These are phyloP conservation scores for Mandrillus leucophaeus DNA, from an alignment of 2,113 vertebrate species.

Conservation along the genomic window DNA sequence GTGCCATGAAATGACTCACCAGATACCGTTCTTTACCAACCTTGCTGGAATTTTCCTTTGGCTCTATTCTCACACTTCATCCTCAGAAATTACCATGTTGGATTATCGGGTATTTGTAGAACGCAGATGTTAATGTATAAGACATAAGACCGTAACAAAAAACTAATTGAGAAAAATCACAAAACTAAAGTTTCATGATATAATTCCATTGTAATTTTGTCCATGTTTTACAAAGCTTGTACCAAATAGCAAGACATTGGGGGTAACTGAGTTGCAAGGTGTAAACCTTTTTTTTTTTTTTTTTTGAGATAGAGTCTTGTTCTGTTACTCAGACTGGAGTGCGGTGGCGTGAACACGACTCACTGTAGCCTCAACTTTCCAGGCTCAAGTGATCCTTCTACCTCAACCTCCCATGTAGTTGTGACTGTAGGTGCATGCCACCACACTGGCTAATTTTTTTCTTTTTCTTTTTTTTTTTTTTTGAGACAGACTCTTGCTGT, in stretches of 20 bases:
- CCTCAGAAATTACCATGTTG: not conserved
- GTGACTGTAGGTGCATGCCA: not conserved
- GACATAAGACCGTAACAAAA: not conserved
- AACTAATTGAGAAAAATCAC: not conserved
- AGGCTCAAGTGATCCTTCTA: not conserved
- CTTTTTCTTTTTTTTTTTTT: no score
- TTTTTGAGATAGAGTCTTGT: not conserved
- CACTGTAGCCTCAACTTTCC: not conserved
- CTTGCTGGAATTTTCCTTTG: not conserved
- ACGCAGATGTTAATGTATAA: not conserved
- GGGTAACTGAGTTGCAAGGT: not conserved
- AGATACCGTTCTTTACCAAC: not conserved
- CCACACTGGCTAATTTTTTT: not conserved
- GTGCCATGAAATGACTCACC: not conserved
- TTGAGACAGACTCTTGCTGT: not conserved
- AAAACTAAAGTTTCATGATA: not conserved
- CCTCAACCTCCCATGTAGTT: not conserved
- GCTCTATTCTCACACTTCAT: not conserved
- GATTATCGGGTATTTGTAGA: not conserved
- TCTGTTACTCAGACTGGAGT: not conserved
- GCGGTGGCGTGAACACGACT: not conserved
- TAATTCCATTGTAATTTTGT: not conserved
- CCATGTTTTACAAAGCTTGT: not conserved
- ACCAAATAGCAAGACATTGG: not conserved
- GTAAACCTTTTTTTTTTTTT: not conserved